A percentile compares a stretch with the other conserved stretches of the same genome.
Evolutionary conservation across 2,888 invertebrate species (phyloP).

Genomic region (Omphaloscelis lunosa): DNA sequence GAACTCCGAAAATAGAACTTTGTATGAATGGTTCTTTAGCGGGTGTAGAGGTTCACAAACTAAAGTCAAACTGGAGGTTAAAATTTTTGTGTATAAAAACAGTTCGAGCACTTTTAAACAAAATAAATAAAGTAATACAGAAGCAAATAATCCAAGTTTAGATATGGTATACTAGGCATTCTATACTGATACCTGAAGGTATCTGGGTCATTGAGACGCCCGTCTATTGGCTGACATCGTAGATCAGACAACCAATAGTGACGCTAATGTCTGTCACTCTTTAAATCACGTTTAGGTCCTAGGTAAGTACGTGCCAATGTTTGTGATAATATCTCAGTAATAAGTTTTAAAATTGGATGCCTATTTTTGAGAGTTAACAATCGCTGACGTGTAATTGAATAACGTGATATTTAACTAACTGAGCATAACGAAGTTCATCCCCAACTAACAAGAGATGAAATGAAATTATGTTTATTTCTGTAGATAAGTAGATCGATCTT

Average conservation of each 20-base stretch:
- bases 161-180: too few relatives aligned
- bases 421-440: too few relatives aligned
- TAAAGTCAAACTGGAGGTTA: background rate
- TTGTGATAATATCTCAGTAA: background rate
- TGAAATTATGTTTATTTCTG: too few relatives aligned
- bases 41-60: background rate
- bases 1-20: too few relatives aligned
- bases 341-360: background rate
- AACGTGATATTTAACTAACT: too few relatives aligned
- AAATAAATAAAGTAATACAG: background rate
- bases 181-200: conserved; percentile 9
- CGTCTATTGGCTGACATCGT: conserved; percentile 35
- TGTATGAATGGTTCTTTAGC: background rate
- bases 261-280: conserved; percentile 28
- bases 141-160: conserved; percentile 33
- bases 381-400: too few relatives aligned
- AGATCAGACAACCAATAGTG: conserved; percentile 40
- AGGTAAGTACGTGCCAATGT: background rate
- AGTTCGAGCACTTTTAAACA: background rate
- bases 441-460: too few relatives aligned
- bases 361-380: background rate
- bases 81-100: background rate
- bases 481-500: too few relatives aligned
- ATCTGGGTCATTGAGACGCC: conserved; percentile 57
- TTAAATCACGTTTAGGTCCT: conserved; percentile 24